Percentiles rank a stretch among this genome's conserved stretches.
These are phyloP conservation scores for Torymus auratus DNA, from an alignment of 2,888 invertebrate genomes.

Conservation along the genomic window DNA sequence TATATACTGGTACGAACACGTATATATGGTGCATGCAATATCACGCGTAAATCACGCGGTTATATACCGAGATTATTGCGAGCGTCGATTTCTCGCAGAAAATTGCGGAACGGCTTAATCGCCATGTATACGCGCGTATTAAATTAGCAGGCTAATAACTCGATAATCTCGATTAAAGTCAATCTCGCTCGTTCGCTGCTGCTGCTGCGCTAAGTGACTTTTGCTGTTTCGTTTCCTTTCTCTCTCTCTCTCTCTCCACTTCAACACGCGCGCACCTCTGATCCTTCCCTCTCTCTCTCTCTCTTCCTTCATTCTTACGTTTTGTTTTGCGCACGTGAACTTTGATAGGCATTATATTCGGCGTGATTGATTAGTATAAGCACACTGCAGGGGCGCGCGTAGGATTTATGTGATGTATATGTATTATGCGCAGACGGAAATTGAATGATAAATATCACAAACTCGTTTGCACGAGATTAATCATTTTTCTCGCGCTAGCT, in stretches of 20 bases:
- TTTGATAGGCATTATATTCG: conserved; percentile 52
- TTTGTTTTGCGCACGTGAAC: conserved; percentile 43
- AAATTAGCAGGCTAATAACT: conserved; percentile 35
- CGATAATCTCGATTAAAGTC: conserved; percentile 48
- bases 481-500: conserved; percentile 30
- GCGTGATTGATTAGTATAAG: conserved; percentile 54
- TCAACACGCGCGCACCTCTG: neutral
- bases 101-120: too few relatives aligned
- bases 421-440: conserved; percentile 33
- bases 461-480: conserved; percentile 49
- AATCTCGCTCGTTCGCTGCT: neutral
- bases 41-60: too few relatives aligned
- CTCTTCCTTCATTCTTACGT: conserved; percentile 19
- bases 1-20: too few relatives aligned
- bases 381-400: conserved; percentile 20
- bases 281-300: conserved; percentile 26
- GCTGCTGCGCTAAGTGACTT: conserved; percentile 49
- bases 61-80: too few relatives aligned
- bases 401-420: neutral
- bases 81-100: too few relatives aligned
- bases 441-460: conserved; percentile 53
- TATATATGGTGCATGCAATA: too few relatives aligned
- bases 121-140: neutral
- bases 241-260: neutral
- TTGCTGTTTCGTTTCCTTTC: conserved; percentile 46